A percentile compares a stretch with the other conserved stretches of the same genome.
These are phyloP conservation scores for Monochamus alternatus DNA, from an alignment of 2,888 invertebrate genomes.

Conservation along the genomic window DNA sequence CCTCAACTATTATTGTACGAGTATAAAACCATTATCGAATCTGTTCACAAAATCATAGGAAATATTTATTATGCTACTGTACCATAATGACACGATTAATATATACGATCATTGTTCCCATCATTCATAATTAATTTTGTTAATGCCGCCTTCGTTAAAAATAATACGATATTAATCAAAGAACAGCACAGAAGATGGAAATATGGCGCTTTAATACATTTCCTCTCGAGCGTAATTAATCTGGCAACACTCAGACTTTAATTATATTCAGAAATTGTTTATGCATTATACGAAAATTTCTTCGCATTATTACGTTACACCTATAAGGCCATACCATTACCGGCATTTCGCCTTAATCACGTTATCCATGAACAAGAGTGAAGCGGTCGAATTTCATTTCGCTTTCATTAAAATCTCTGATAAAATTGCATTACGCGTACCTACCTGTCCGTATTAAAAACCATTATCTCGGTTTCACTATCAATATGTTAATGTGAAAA, in stretches of 20 bases:
- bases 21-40: too few relatives aligned
- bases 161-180: slow-evolving; percentile 23
- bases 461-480: background rate
- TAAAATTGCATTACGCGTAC: slow-evolving; percentile 6
- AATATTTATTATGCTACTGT: background rate
- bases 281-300: slow-evolving; percentile 25
- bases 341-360: slow-evolving; percentile 14
- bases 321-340: slow-evolving; percentile 28
- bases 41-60: too few relatives aligned
- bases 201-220: slow-evolving; percentile 17
- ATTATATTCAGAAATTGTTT: slow-evolving; percentile 28
- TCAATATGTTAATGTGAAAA: background rate
- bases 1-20: too few relatives aligned
- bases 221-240: slow-evolving; percentile 24
- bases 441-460: background rate
- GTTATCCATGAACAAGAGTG: slow-evolving; percentile 22
- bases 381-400: slow-evolving; percentile 27
- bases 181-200: slow-evolving; percentile 4
- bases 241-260: slow-evolving; percentile 6
- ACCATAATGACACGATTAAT: slow-evolving; percentile 8
- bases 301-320: slow-evolving; percentile 29
- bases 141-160: slow-evolving; percentile 20
- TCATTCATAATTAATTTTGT: slow-evolving; percentile 7
- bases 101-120: slow-evolving; percentile 20
- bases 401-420: slow-evolving; percentile 11